A percentile compares a stretch with the other conserved stretches of the same genome.
These are phyloP conservation scores for Acanthaster planci DNA, from an alignment of 35 echinoderm and acorn worm species.

Conservation along the genomic window DNA sequence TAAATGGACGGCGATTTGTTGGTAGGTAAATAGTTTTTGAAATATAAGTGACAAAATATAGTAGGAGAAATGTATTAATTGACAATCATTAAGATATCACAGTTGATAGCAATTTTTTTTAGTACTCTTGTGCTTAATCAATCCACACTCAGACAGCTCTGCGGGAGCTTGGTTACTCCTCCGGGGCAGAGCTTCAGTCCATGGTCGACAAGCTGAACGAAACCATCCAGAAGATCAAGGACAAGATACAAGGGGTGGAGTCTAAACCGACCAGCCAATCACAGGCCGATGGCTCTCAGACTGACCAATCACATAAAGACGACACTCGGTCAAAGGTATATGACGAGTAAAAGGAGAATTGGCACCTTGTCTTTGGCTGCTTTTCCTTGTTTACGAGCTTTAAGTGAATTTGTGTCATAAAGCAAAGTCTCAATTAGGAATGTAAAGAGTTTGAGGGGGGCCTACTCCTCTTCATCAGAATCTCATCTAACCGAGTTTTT, in stretches of 20 bases:
- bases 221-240: slow-evolving; percentile 64
- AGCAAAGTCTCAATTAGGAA: too few relatives aligned
- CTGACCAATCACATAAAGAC: neutral
- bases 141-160: slow-evolving; percentile 49
- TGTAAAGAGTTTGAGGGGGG: too few relatives aligned
- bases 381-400: too few relatives aligned
- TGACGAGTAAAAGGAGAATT: neutral
- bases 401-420: too few relatives aligned
- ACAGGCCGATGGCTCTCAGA: slow-evolving; percentile 17
- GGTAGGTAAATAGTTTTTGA: too few relatives aligned
- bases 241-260: slow-evolving; percentile 49
- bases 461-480: too few relatives aligned
- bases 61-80: slow-evolving; percentile 15
- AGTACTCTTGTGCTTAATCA: neutral
- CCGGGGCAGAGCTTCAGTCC: slow-evolving; percentile 38
- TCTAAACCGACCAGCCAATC: neutral
- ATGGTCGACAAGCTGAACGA: slow-evolving; percentile 57
- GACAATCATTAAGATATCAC: neutral
- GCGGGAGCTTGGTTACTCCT: slow-evolving; percentile 54
- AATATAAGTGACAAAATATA: too few relatives aligned
- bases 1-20: too few relatives aligned
- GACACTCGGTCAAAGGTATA: neutral
- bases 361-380: too few relatives aligned
- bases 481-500: too few relatives aligned
- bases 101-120: too few relatives aligned